A percentile compares a stretch with the other conserved stretches of the same genome.
These are phyloP conservation scores for Antitype chi DNA, from an alignment of 2,888 invertebrate species.

Conservation along the genomic window DNA sequence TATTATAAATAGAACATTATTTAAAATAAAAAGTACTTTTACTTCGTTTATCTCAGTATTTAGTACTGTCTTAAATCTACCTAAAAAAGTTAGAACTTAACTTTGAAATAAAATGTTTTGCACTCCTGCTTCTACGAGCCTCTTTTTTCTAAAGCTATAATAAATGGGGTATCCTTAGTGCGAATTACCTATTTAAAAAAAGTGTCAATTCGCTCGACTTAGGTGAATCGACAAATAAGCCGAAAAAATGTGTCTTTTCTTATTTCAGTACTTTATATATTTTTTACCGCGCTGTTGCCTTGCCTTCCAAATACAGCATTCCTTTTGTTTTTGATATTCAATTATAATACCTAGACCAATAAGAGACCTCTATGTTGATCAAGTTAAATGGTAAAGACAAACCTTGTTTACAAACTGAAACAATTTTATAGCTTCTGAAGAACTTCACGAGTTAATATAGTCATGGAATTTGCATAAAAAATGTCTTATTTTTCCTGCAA, in stretches of 20 bases:
- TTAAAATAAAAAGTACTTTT: too few relatives aligned
- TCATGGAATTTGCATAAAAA: constrained; percentile 49
- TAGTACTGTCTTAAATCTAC: too few relatives aligned
- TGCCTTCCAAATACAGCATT: background rate
- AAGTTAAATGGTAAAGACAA: constrained; percentile 1
- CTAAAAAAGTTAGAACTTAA: too few relatives aligned
- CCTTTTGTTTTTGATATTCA: background rate
- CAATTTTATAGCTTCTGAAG: constrained; percentile 48
- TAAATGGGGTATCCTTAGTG: too few relatives aligned
- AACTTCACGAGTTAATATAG: constrained; percentile 34
- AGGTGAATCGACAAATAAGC: too few relatives aligned
- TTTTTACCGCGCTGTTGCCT: background rate
- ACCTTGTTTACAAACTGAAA: constrained; percentile 36
- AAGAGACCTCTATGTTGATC: constrained; percentile 8
- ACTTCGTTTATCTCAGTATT: too few relatives aligned
- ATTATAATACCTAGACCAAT: constrained; percentile 6
- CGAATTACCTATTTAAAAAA: too few relatives aligned
- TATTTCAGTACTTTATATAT: background rate
- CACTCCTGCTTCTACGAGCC: too few relatives aligned
- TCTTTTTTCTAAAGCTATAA: too few relatives aligned
- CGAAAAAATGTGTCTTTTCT: background rate
- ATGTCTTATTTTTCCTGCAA: constrained; percentile 38
- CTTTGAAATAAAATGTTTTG: too few relatives aligned
- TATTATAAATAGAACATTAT: too few relatives aligned
- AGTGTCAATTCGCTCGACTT: too few relatives aligned